Conservation (phyloP, 2,888 invertebrate genomes). For the Diaprepes abbreviatus region DNA sequence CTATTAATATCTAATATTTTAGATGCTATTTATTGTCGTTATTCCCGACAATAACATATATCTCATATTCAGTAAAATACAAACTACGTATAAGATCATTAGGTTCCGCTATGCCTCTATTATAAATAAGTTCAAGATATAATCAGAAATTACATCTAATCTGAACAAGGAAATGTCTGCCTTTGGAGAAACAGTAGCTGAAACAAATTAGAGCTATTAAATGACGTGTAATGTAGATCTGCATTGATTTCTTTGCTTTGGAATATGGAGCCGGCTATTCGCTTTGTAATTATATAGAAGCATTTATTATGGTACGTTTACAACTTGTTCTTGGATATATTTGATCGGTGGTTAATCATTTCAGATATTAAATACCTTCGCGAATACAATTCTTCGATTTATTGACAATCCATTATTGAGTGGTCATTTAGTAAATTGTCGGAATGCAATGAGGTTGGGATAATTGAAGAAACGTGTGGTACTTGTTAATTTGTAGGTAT, state of each 20-base stretch:
- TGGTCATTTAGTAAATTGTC: neutral
- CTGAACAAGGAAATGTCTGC: slow-evolving; percentile 33
- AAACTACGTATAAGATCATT: slow-evolving; percentile 23
- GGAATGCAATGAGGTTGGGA: neutral
- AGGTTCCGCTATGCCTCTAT: slow-evolving; percentile 11
- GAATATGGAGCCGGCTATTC: slow-evolving; percentile 5
- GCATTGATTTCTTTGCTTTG: slow-evolving; percentile 20
- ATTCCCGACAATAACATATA: neutral
- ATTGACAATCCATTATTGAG: neutral
- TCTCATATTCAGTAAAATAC: slow-evolving; percentile 6
- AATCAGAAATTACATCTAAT: slow-evolving; percentile 35
- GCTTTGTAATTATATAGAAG: slow-evolving; percentile 16
- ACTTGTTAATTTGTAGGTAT: too few species aligned
- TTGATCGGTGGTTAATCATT: slow-evolving; percentile 19
- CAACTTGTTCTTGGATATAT: slow-evolving; percentile 10
- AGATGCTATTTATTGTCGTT: slow-evolving; percentile 2
- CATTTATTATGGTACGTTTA: slow-evolving; percentile 11
- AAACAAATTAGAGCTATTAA: slow-evolving; percentile 36
- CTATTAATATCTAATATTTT: too few species aligned
- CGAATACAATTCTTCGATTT: neutral
- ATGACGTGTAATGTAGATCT: slow-evolving; percentile 24
- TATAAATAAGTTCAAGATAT: slow-evolving; percentile 26
- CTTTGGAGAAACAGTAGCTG: slow-evolving; percentile 34
- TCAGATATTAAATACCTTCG: neutral
- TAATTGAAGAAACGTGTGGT: too few species aligned